Conservation (phyloP, 1,140 invertebrate species). For the Drosophila gunungcola region DNA sequence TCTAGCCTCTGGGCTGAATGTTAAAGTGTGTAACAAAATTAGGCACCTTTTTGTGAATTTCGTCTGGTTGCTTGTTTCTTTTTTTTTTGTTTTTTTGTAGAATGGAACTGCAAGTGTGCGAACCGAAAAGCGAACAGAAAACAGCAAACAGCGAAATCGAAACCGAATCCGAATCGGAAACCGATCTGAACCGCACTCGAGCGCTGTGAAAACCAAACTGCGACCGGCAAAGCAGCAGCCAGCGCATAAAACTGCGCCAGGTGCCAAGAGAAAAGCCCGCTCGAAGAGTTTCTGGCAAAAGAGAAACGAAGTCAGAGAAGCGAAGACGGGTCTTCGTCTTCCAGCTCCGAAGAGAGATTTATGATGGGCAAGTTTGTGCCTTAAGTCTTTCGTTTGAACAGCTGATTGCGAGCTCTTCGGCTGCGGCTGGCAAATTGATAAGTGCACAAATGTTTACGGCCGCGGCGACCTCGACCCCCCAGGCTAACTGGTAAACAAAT, state of each 20-base stretch:
- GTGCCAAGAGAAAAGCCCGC: constrained; percentile 52
- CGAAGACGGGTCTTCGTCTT: constrained; percentile 3
- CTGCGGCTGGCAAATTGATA: constrained; percentile 68
- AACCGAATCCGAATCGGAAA: constrained; percentile 54
- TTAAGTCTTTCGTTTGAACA: constrained; percentile 77
- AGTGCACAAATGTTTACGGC: constrained; percentile 76
- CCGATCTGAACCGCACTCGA: constrained; percentile 69
- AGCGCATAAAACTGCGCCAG: constrained; percentile 74
- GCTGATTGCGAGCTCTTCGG: constrained; percentile 64
- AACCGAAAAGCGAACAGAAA: constrained; percentile 27
- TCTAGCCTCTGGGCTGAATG: constrained; percentile 34
- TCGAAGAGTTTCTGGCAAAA: constrained; percentile 12
- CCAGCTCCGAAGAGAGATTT: constrained; percentile 71
- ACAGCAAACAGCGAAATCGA: constrained; percentile 25
- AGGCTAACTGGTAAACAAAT: constrained; percentile 52
- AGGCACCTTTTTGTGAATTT: constrained; percentile 62
- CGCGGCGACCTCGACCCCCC: constrained; percentile 75
- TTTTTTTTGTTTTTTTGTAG: background rate
- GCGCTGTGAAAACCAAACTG: constrained; percentile 75
- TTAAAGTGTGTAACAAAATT: constrained; percentile 52
- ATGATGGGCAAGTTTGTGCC: constrained; percentile 77
- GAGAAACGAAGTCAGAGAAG: constrained; percentile 13
- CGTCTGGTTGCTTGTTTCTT: constrained; percentile 2
- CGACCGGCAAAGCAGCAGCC: constrained; percentile 70
- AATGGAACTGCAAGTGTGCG: constrained; percentile 5